These are phyloP conservation scores for Aegithalos caudatus DNA, from an alignment of 2,113 vertebrate species.

Conservation along the genomic window DNA sequence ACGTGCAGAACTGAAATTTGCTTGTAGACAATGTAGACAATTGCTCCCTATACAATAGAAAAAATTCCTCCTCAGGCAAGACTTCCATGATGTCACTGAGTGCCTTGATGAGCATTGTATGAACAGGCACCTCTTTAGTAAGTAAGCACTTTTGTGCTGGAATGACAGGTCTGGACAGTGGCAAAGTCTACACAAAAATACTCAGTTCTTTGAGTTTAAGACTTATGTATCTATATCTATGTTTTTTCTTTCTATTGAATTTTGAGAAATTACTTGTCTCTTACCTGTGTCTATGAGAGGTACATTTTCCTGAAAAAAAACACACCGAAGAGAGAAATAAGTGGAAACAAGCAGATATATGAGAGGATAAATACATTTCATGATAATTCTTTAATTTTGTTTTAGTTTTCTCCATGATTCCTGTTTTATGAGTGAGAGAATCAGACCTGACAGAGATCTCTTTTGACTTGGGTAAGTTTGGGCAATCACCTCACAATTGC, in stretches of 20 bases:
- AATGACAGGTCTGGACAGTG: background rate
- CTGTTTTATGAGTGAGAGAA: background rate
- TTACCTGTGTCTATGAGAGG: background rate
- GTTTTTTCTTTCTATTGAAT: background rate
- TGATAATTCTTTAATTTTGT: background rate
- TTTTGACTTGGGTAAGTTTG: background rate
- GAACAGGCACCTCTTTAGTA: background rate
- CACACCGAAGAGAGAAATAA: background rate
- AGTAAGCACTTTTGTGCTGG: background rate
- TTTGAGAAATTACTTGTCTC: background rate
- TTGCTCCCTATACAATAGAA: background rate
- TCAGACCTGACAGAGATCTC: background rate
- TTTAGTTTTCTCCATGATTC: background rate
- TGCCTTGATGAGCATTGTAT: background rate
- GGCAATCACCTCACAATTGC: background rate
- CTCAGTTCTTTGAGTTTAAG: background rate
- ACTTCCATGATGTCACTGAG: background rate
- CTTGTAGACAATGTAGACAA: background rate
- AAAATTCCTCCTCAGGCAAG: background rate
- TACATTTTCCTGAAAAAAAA: background rate
- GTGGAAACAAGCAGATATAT: background rate
- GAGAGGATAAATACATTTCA: background rate
- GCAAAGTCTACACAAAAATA: background rate
- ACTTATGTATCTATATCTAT: background rate
- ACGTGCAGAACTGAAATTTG: background rate